These are phyloP conservation scores for Poeciliopsis turneri DNA, from an alignment of 2,797 vertebrate genomes.

Conservation along the genomic window DNA sequence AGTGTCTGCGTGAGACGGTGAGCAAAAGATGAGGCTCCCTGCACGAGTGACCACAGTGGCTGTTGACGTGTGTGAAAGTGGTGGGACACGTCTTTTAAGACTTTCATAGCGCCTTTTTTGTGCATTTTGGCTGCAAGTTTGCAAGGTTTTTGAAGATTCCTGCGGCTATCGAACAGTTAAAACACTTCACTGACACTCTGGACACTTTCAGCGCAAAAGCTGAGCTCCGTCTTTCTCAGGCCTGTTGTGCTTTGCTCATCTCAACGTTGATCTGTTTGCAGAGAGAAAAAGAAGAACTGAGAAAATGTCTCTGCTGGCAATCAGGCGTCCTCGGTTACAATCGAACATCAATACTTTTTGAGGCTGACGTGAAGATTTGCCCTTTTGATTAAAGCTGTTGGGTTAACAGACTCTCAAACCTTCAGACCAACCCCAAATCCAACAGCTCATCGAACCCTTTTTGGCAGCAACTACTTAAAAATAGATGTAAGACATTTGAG, in stretches of 20 bases:
- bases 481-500: neutral
- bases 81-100: conserved; percentile 41
- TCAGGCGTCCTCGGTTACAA: neutral
- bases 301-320: neutral
- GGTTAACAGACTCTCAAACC: conserved; percentile 3
- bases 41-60: conserved; percentile 49
- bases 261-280: conserved; percentile 1
- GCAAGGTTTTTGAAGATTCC: neutral
- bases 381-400: conserved; percentile 3
- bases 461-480: neutral
- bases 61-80: conserved; percentile 69
- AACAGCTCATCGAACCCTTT: neutral
- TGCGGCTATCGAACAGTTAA: neutral
- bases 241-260: conserved; percentile 10
- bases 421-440: neutral
- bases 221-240: neutral
- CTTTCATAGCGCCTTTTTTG: neutral
- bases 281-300: neutral
- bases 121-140: neutral
- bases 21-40: conserved; percentile 44
- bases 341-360: neutral
- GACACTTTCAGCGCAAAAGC: neutral
- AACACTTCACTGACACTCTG: neutral
- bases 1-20: conserved; percentile 19
- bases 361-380: neutral